Evolutionary conservation across 1,140 invertebrate genomes (phyloP), one percentile per base, ranked within the genome.

Genomic region (Drosophila miranda): DNA sequence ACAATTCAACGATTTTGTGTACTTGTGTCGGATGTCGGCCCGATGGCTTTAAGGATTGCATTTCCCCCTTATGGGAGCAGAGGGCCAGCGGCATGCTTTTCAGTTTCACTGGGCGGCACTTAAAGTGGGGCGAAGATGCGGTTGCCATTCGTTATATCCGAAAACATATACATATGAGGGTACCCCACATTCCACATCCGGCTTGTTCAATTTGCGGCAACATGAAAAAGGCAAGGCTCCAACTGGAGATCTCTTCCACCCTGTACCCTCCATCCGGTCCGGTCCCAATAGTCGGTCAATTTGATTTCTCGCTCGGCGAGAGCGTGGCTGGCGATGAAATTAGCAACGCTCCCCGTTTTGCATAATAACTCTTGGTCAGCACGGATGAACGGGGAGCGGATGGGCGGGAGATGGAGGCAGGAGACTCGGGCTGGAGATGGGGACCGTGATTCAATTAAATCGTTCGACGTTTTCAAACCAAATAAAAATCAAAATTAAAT

Each of bases 401-500:
- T 19, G 28, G 23, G 4, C 5, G 4, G 5, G 23, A 14, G 13
- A 42, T 19, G 19, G 30, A 6, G 55, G 59, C 19, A 19, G 19
- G 28, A 11, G 48, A 64, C 49, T 13, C 3, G 34, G 11, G 34
- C 34, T 38, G 34, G 34, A 4, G 3, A 13, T 8, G 34, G 8
- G 56, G 59, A 44, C 62, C 44, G 21, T 49, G 23, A 80, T 80
- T 80, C 78, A 80, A 80, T 80, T 80, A 80, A 80, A 81, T 80
- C 78, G 78, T 62, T 81, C 77, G 67, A 50, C 78, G 67, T 61
- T 81, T 81, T 66, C 80, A 79, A 79, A 79, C 54, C 57, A 80
- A 76, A 81, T 81, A 80, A 80, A 80, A 81, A 80, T 81, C 78
- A 81, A 81, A 80, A 80, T 80, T 77, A 80, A 80, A 80, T 81